Evolutionary conservation across 1,140 invertebrate genomes (phyloP).

Genomic region (Lanistes nyassanus): DNA sequence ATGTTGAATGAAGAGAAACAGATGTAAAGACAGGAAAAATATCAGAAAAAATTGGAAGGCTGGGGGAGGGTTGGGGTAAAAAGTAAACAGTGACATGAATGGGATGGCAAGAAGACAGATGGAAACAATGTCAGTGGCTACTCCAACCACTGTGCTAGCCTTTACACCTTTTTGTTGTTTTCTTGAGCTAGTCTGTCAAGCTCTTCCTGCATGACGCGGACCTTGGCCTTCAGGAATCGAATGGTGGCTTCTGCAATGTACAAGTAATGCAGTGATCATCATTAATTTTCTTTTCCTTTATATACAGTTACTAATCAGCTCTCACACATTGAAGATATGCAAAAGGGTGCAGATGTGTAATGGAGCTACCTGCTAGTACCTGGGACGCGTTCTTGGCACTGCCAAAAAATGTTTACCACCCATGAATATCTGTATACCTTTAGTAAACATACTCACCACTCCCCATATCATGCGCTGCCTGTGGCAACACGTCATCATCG

Average conservation of each 20-base stretch:
- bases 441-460: conserved; percentile 42
- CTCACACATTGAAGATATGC: not conserved
- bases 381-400: not conserved
- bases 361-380: too few species aligned
- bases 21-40: not conserved
- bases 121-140: not conserved
- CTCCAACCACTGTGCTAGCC: not conserved
- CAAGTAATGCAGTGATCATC: not conserved
- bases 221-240: conserved; percentile 65
- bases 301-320: not conserved
- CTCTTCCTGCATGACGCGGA: conserved; percentile 66
- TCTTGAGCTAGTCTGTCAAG: conserved; percentile 58
- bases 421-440: too few species aligned
- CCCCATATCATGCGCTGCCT: conserved; percentile 61
- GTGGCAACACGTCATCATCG: conserved; percentile 52
- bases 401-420: not conserved
- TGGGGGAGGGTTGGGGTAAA: not conserved
- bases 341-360: too few species aligned
- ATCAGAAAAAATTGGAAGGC: not conserved
- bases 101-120: not conserved
- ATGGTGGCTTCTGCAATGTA: conserved; percentile 61
- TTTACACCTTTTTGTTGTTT: conserved; percentile 56
- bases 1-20: not conserved
- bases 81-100: not conserved
- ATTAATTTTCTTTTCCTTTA: conserved; percentile 1